These are phyloP conservation scores for Scaptomyza pallida DNA, from an alignment of 1,140 invertebrate genomes.

Conservation along the genomic window DNA sequence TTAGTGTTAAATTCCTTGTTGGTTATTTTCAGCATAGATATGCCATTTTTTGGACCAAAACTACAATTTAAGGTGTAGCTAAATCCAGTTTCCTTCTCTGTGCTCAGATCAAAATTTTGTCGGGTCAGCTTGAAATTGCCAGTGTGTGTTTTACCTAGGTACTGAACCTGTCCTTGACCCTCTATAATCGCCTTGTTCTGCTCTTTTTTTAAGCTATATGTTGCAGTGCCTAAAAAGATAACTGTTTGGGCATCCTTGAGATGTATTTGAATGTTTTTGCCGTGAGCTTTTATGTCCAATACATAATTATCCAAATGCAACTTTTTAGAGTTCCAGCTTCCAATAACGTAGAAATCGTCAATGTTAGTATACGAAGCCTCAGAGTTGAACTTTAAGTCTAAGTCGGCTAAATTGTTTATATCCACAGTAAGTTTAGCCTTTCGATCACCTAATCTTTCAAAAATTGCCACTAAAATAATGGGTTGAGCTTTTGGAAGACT, in stretches of 20 bases:
- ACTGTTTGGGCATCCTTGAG: constrained; percentile 87
- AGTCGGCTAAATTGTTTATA: constrained; percentile 85
- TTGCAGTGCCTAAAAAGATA: constrained; percentile 87
- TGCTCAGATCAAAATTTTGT: constrained; percentile 86
- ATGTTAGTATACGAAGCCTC: constrained; percentile 86
- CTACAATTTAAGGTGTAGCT: constrained; percentile 85
- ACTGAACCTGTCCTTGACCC: constrained; percentile 86
- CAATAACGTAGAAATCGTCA: constrained; percentile 88
- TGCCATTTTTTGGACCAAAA: constrained; percentile 85
- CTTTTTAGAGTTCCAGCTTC: constrained; percentile 87
- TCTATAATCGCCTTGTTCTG: constrained; percentile 89
- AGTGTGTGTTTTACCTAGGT: constrained; percentile 87
- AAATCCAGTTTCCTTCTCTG: constrained; percentile 87
- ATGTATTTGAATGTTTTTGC: constrained; percentile 87
- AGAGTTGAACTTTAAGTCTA: constrained; percentile 85
- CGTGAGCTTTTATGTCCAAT: constrained; percentile 87
- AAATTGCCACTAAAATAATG: constrained; percentile 85
- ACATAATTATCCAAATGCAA: constrained; percentile 88
- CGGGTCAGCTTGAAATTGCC: constrained; percentile 89
- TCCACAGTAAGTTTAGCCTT: constrained; percentile 86
- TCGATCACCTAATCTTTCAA: constrained; percentile 85
- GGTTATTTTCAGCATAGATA: constrained; percentile 88
- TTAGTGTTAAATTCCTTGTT: constrained; percentile 89
- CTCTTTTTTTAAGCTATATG: constrained; percentile 89
- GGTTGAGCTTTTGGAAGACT: constrained; percentile 71